Evolutionary conservation across 2,113 vertebrate genomes (phyloP).

Genomic region (Argyrosomus japonicus): DNA sequence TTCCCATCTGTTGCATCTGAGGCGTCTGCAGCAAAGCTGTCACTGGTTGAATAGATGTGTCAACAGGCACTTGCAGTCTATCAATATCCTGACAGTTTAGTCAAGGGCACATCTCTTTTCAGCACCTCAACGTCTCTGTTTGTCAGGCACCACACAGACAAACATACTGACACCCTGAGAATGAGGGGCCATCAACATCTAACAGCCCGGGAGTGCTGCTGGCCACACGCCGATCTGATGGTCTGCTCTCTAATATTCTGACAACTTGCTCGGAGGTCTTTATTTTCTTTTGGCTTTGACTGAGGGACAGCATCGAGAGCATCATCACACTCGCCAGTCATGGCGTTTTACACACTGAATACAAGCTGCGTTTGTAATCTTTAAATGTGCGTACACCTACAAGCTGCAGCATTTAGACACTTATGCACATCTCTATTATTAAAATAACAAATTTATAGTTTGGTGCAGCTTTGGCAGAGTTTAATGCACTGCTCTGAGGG

Average conservation of each 20-base stretch:
- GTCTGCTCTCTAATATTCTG: constrained; percentile 36
- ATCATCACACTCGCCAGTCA: not conserved
- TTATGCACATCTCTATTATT: not conserved
- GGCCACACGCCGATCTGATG: constrained; percentile 23
- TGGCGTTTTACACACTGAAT: not conserved
- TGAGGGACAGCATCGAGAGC: not conserved
- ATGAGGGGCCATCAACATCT: constrained; percentile 42
- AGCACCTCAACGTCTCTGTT: constrained; percentile 51
- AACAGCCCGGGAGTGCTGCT: constrained; percentile 31
- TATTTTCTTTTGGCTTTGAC: not conserved
- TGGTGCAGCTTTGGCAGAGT: constrained; percentile 26
- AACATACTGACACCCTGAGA: constrained; percentile 43
- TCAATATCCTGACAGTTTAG: constrained; percentile 61
- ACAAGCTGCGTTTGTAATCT: not conserved
- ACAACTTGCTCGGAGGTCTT: constrained; percentile 45
- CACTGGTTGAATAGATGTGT: constrained; percentile 64
- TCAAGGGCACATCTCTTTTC: constrained; percentile 58
- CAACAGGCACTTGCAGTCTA: constrained; percentile 68
- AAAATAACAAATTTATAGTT: not conserved
- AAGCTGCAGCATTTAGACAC: not conserved
- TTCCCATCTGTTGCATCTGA: constrained; percentile 52
- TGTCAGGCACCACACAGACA: constrained; percentile 52
- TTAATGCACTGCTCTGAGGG: constrained; percentile 12
- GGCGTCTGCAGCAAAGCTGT: constrained; percentile 50
- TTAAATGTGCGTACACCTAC: not conserved